Evolutionary conservation across 2,888 invertebrate genomes (phyloP), one percentile per base, ranked within the genome.

Genomic region (Cantharis nigra): DNA sequence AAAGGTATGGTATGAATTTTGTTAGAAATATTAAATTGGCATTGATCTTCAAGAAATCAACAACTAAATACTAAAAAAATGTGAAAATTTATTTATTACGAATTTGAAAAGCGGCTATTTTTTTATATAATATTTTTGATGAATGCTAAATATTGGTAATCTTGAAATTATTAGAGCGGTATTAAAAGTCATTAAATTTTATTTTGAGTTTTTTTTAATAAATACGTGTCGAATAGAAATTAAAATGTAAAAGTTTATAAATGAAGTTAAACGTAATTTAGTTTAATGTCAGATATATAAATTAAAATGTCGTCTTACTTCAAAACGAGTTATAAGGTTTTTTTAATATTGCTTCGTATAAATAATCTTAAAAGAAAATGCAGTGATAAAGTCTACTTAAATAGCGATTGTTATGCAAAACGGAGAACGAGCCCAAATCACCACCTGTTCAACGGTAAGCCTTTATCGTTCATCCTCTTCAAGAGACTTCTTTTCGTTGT

Each of bases 321-420:
- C 87, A 86, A 86, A 87, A 86, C 85, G 26, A 70, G 85, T 85
- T 85, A 86, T 87, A 86, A 87, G 87, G 87, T 87, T 87, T 88
- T 88, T 88, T 88, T 88, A 87, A 88, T 88, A 88, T 88, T 87
- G 87, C 85, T 81, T 83, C 85, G 87, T 87, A 49, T 49, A 88
- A 88, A 87, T 86, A 87, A 87, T 33, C 85, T 83, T 86, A 86
- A 87, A 87, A 86, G 87, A 88, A 87, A 83, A 84, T 80, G 86
- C 86, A 87, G 86, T 86, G 87, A 87, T 88, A 87, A 86, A 86
- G 85, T 85, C 87, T 85, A 85, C 87, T 88, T 87, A 88, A 87
- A 84, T 85, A 85, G 86, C 87, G 86, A 89, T 89, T 89, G 89
- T 89, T 88, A 88, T 88, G 89, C 89, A 89, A 89, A 89, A 87